Conservation (phyloP, 2,113 vertebrate genomes). For the Entosphenus tridentatus region DNA sequence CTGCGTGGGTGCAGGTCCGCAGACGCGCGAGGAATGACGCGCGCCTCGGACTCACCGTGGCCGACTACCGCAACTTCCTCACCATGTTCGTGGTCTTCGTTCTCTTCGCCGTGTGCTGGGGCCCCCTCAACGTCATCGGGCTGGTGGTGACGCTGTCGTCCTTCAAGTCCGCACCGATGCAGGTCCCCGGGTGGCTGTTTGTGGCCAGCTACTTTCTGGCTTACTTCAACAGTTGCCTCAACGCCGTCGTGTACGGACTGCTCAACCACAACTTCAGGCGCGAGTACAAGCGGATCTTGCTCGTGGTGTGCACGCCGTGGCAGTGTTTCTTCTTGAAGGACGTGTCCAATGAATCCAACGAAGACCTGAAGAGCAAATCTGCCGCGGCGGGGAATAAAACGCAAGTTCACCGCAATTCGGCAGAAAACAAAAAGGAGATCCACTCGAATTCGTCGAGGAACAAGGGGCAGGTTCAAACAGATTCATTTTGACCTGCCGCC, state of each 20-base stretch:
- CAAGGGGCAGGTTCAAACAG: too few species aligned
- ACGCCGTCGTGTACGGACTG: conserved; percentile 77
- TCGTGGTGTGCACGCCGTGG: conserved; percentile 38
- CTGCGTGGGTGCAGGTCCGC: conserved; percentile 20
- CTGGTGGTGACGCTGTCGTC: conserved; percentile 62
- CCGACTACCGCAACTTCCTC: conserved; percentile 73
- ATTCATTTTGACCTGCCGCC: too few species aligned
- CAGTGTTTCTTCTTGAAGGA: too few species aligned
- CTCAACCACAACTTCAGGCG: conserved; percentile 88
- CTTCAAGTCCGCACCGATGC: conserved; percentile 25
- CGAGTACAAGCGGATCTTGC: conserved; percentile 68
- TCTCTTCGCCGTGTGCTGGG: conserved; percentile 89
- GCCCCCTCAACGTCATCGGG: conserved; percentile 74
- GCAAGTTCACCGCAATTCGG: too few species aligned
- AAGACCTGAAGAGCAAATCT: too few species aligned
- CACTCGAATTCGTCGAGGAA: too few species aligned
- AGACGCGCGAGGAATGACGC: conserved; percentile 54
- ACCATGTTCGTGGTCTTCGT: conserved; percentile 96
- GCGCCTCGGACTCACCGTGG: conserved; percentile 48
- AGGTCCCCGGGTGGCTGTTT: conserved; percentile 83
- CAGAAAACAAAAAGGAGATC: too few species aligned
- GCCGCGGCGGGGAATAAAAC: too few species aligned
- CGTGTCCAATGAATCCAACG: too few species aligned
- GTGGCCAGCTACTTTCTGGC: conserved; percentile 91
- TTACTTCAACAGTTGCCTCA: conserved; percentile 98